Percentiles rank a stretch among this genome's conserved stretches.
Conservation (phyloP, 2,888 invertebrate genomes). For the Temnothorax rugatulus region DNA sequence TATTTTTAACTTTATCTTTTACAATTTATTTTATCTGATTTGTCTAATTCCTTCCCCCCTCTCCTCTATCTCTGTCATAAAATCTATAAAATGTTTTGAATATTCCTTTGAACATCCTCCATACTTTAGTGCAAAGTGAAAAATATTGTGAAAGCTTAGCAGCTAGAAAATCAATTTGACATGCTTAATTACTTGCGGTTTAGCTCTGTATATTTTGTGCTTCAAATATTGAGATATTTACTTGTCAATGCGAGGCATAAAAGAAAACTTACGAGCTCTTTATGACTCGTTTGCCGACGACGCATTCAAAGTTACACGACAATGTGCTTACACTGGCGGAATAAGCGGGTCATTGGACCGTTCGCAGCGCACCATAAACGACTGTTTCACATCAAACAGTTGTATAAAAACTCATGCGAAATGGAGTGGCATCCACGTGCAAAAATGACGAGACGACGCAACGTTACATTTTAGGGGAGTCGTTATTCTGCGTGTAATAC, state of each 20-base stretch:
- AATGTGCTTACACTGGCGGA: constrained; percentile 36
- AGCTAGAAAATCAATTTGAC: not conserved
- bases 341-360: constrained; percentile 47
- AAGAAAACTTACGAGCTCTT: constrained; percentile 15
- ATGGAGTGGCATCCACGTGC: constrained; percentile 10
- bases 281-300: constrained; percentile 16
- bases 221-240: constrained; percentile 29
- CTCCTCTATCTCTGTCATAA: not conserved
- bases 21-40: constrained; percentile 1
- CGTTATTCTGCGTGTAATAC: constrained; percentile 48
- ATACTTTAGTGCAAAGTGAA: not conserved
- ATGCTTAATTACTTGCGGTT: constrained; percentile 13
- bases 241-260: not conserved
- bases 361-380: constrained; percentile 60
- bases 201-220: not conserved
- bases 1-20: not conserved
- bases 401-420: constrained; percentile 64
- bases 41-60: not conserved
- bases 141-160: not conserved
- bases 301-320: constrained; percentile 43
- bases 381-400: constrained; percentile 73
- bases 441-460: constrained; percentile 7
- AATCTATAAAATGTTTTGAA: not conserved
- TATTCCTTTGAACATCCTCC: not conserved
- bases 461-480: constrained; percentile 20